Evolutionary conservation across 2,797 vertebrate genomes (phyloP), one percentile per base, ranked within the genome.

Genomic region (Sphenodon punctatus): DNA sequence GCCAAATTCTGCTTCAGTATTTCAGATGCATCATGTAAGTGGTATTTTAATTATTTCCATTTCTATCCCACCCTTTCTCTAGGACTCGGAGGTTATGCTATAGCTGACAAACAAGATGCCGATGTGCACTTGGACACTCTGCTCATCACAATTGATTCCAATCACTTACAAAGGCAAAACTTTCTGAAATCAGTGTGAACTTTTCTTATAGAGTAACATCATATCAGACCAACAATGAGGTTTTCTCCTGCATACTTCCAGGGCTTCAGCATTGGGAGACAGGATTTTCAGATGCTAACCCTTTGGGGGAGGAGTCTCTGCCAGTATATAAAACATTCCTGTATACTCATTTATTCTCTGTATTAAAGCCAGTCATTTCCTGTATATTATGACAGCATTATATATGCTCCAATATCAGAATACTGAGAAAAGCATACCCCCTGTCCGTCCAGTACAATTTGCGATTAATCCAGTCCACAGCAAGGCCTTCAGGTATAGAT

Each of bases 401-500:
- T 8, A 17, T 46, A 4, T 74, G 43, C 82, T 89, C 66, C 67
- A 66, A 39, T 43, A 82, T 45, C 80, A 72, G 10, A 16, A 38
- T 58, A 75, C 72, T 34, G 65, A 56, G 49, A 78, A 75, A 82
- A 77, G 80, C 93, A 36, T 94, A 98, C 98, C 97, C 94, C 93
- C 88, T 95, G 89, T 99, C 97, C 20, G 98, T 98, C 98, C 98
- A 99, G 79, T 98, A 99, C 67, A 99, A 88, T 92, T 94, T 97
- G 42, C 95, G 97, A 87, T 97, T 94, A 81, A 98, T 89, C 97
- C 98, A 99, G 93, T 99, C 98, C 41, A 99, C 80, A 1, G 97
- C 94, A 68, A 99, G 95, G 53, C 97, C 97, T 85, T 98, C 97
- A 3, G 96, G 96, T 20, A 70, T 92, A 64, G 94, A 95, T 67